Conservation (phyloP, 2,797 vertebrate species). For the Diplodus puntazzo region DNA sequence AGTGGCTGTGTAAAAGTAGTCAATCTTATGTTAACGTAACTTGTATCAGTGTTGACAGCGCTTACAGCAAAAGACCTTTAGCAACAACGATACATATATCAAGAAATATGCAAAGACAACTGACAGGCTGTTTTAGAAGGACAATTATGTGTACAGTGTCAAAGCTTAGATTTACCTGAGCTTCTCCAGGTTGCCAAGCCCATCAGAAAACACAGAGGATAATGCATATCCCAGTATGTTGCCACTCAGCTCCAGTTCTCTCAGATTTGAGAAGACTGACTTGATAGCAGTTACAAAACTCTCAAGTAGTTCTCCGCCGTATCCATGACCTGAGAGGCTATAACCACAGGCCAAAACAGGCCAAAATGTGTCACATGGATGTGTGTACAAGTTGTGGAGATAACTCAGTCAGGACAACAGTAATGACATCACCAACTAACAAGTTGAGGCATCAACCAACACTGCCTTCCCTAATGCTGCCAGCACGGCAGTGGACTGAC, state of each 20-base stretch:
- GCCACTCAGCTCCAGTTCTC: constrained; percentile 46
- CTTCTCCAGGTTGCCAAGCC: constrained; percentile 29
- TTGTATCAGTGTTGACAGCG: neutral
- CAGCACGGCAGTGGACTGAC: too few species aligned
- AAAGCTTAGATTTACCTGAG: constrained; percentile 51
- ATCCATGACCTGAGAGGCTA: neutral
- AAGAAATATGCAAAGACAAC: neutral
- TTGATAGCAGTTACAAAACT: constrained; percentile 11
- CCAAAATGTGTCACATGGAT: neutral
- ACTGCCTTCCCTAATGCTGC: too few species aligned
- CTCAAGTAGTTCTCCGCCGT: neutral
- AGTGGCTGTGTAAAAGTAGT: neutral
- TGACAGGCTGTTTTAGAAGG: neutral
- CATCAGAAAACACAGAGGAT: constrained; percentile 21
- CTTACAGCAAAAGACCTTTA: too few species aligned
- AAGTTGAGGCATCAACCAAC: too few species aligned
- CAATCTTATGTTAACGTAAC: neutral
- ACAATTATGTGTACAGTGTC: neutral
- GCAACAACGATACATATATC: neutral
- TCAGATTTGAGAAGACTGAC: constrained; percentile 23
- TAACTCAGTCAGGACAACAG: neutral
- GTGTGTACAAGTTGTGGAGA: neutral
- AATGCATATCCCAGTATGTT: rapidly evolving
- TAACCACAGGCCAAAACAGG: constrained; percentile 11
- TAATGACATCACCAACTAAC: too few species aligned